These are phyloP conservation scores for Catajapyx aquilonaris DNA, from an alignment of 1,140 invertebrate genomes.

Conservation along the genomic window DNA sequence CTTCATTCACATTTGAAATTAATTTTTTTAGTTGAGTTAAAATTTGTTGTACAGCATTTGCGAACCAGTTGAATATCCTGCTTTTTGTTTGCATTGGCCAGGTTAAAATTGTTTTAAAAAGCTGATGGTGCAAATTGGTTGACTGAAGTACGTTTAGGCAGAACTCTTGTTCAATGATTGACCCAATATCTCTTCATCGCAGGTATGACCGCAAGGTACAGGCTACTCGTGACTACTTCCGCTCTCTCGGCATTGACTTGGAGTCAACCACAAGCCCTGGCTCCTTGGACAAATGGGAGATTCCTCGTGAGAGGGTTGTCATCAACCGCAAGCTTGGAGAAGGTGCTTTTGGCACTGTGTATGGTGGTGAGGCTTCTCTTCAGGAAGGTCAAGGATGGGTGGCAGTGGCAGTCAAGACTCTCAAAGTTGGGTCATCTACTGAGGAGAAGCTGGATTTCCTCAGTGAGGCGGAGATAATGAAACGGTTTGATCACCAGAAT, in stretches of 20 bases:
- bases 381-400: slow-evolving; percentile 43
- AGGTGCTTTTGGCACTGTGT: slow-evolving; percentile 75
- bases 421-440: slow-evolving; percentile 55
- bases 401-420: slow-evolving; percentile 75
- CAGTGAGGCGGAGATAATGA: slow-evolving; percentile 84
- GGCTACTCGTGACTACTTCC: slow-evolving; percentile 44
- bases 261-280: slow-evolving; percentile 25
- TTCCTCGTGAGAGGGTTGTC: slow-evolving; percentile 59
- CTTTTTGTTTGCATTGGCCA: too few relatives aligned
- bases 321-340: slow-evolving; percentile 73
- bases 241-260: slow-evolving; percentile 42
- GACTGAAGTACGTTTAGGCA: neutral
- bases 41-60: too few relatives aligned
- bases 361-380: slow-evolving; percentile 58
- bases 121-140: too few relatives aligned
- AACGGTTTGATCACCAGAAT: slow-evolving; percentile 74
- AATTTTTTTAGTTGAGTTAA: too few relatives aligned
- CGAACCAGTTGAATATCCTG: too few relatives aligned
- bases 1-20: too few relatives aligned
- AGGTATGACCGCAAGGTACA: slow-evolving; percentile 49
- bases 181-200: too few relatives aligned
- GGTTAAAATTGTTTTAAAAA: too few relatives aligned
- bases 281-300: slow-evolving; percentile 63
- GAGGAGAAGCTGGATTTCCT: slow-evolving; percentile 83
- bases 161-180: neutral